Base-by-base conservation (phyloP, 2,888 invertebrate species). In the Heteromyza rotundicornis region DNA sequence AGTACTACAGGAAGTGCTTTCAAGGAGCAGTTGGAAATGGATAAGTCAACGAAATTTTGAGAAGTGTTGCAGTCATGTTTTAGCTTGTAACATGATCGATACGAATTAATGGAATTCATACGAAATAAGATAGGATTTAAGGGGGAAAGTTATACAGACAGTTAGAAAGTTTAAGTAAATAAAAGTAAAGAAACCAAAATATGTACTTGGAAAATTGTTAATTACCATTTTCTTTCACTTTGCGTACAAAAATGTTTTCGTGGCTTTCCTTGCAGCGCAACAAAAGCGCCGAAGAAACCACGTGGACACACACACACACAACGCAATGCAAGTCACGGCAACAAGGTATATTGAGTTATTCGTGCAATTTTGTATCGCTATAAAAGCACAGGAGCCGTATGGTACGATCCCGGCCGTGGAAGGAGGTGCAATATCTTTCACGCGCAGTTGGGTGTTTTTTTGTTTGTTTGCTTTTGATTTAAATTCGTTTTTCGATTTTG, bases 181-280 rank as follows among this genome's bases (percentile, higher is more conserved):
- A 36, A 16, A 49, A 56, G 55, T 55, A 62, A 57, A 67, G 17
- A n/a, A n/a, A n/a, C n/a, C n/a, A 55, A 63, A 66, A 57, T 60
- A 58, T 52, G 36, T 62, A 64, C 67, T 62, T 65, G 63, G 56
- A 65, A 65, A 62, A 62, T 66, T 47, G 47, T 47, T 47, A 79
- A 75, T 79, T 79, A 79, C 79, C 79, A 79, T 79, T 76, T 79
- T 79, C 76, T 80, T 80, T 78, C 73, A 76, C 80, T 80, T 76
- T 72, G 74, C 73, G 74, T 75, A 73, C 64, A 67, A 72, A 71
- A 76, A 69, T 70, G 73, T 68, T 74, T 70, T 64, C n/a, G 74
- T 74, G 70, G 74, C 72, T 78, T 59, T 64, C 49, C 63, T 63
- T 60, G 60, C 57, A 59, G 58, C 57, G 64, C 57, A 56, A 44